Percentiles rank a stretch among this genome's conserved stretches.
Evolutionary conservation across 2,888 invertebrate genomes (phyloP).

Genomic region (Microplitis deprimator): DNA sequence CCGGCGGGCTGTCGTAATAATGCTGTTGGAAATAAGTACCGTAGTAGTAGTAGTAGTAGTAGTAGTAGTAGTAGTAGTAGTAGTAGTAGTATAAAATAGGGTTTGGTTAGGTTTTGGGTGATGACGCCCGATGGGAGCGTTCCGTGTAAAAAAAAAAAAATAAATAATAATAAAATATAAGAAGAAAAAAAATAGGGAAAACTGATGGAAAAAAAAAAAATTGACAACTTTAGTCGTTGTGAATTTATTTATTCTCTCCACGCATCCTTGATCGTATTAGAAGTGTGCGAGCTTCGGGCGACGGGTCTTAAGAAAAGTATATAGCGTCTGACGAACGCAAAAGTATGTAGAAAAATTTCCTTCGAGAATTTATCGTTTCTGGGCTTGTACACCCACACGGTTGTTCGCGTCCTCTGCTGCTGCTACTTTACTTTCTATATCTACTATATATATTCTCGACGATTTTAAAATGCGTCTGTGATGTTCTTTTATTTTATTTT

Average conservation of each 20-base stretch:
- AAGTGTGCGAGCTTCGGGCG: constrained; percentile 38
- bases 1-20: constrained; percentile 16
- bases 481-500: background rate
- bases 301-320: constrained; percentile 21
- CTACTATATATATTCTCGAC: background rate
- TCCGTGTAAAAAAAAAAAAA: background rate
- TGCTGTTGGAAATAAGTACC: background rate
- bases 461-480: background rate
- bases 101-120: constrained; percentile 16
- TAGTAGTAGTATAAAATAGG: constrained; percentile 39
- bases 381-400: constrained; percentile 14
- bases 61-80: constrained; percentile 4
- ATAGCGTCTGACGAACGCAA: constrained; percentile 20
- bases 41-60: constrained; percentile 21
- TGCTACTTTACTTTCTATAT: background rate
- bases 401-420: background rate
- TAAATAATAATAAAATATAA: background rate
- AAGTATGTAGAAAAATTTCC: constrained; percentile 18
- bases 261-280: constrained; percentile 64
- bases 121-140: constrained; percentile 19
- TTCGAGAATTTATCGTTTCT: constrained; percentile 9
- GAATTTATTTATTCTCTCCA: constrained; percentile 61
- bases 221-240: constrained; percentile 39
- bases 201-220: constrained; percentile 11
- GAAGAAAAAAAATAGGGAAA: background rate